A percentile compares a stretch with the other conserved stretches of the same genome.
phyloP scores from a whole-genome alignment of 1,140 invertebrate species.

The Atta colombica region DNA sequence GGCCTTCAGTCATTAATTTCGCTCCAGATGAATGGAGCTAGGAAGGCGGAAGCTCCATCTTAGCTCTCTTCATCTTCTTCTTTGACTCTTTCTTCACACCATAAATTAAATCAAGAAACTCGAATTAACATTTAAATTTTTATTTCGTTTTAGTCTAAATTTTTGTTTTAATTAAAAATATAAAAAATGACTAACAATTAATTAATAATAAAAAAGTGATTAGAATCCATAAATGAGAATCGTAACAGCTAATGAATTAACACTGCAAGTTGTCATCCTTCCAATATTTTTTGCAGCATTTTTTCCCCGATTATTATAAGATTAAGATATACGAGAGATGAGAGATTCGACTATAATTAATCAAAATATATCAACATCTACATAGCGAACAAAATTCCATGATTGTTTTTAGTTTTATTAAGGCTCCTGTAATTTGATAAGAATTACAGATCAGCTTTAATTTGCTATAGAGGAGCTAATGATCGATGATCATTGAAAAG shows the following conservation, averaged over 20 bases:
- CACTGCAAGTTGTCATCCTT: not conserved
- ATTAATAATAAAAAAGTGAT: not conserved
- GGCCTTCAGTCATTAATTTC: constrained; percentile 35
- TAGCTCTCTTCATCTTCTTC: no score
- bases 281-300: not conserved
- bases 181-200: not conserved
- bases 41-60: constrained; percentile 12
- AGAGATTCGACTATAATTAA: not conserved
- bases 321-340: not conserved
- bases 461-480: not conserved
- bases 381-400: not conserved
- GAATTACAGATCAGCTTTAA: not conserved
- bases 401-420: not conserved
- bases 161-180: not conserved
- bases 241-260: not conserved
- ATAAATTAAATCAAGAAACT: not conserved
- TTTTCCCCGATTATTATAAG: not conserved
- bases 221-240: not conserved
- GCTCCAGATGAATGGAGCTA: constrained; percentile 30
- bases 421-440: not conserved
- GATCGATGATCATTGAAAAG: not conserved
- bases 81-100: not conserved
- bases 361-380: no score
- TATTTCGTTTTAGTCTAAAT: not conserved
- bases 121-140: not conserved